Percentiles rank a stretch among this genome's conserved stretches.
Conservation (phyloP, 2,113 vertebrate species). For the Agapornis roseicollis region DNA sequence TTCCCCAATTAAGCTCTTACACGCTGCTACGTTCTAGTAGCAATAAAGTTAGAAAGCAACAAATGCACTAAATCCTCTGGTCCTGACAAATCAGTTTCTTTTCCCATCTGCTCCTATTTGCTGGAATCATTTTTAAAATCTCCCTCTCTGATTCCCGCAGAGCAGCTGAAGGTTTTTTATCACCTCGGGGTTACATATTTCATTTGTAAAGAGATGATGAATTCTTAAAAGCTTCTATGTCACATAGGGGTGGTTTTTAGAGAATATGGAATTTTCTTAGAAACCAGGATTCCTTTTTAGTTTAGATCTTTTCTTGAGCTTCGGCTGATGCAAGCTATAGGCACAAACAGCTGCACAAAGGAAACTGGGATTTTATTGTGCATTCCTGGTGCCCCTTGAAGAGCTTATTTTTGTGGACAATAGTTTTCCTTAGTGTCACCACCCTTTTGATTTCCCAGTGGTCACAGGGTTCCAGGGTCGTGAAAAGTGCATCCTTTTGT, state of each 20-base stretch:
- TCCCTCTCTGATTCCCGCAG: neutral
- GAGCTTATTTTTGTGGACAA: constrained; percentile 68
- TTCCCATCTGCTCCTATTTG: constrained; percentile 43
- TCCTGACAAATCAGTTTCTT: constrained; percentile 42
- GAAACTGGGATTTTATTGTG: constrained; percentile 68
- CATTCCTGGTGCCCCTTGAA: constrained; percentile 69
- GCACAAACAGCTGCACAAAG: constrained; percentile 65
- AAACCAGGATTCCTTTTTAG: constrained; percentile 33
- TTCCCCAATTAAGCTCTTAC: constrained; percentile 24
- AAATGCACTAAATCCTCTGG: constrained; percentile 31
- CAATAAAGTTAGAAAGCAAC: neutral
- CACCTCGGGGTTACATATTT: neutral
- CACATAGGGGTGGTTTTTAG: neutral
- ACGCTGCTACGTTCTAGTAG: neutral
- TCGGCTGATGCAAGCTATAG: constrained; percentile 51
- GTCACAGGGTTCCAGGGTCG: constrained; percentile 70
- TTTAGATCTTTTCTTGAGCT: constrained; percentile 44
- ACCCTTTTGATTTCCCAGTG: constrained; percentile 68
- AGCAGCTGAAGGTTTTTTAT: constrained; percentile 28
- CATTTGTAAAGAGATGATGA: neutral
- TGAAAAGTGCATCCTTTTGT: constrained; percentile 70
- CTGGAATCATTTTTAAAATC: constrained; percentile 18
- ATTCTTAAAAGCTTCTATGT: neutral
- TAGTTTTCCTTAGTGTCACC: constrained; percentile 66
- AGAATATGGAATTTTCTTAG: constrained; percentile 33